phyloP scores from a whole-genome alignment of 2,888 invertebrate genomes.

The Dynastes hyllus region DNA sequence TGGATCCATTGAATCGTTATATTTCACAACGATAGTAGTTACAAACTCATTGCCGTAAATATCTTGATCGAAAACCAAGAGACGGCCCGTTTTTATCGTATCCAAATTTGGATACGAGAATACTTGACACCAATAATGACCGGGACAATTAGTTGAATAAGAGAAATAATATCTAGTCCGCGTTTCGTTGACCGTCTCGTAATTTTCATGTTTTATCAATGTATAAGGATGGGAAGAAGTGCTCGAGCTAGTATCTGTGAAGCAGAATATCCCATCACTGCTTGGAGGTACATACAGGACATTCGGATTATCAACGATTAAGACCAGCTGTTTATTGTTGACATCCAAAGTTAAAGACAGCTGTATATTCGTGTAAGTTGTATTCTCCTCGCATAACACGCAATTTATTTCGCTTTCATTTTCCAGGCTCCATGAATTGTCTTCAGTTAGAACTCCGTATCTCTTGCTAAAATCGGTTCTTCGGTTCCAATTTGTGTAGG shows the following conservation, averaged over 20 bases:
- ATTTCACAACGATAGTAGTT: constrained; percentile 41
- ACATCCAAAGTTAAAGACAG: constrained; percentile 38
- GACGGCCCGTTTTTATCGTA: constrained; percentile 29
- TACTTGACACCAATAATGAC: constrained; percentile 52
- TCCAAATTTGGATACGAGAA: constrained; percentile 39
- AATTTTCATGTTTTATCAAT: constrained; percentile 19
- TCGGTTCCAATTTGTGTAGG: constrained; percentile 46
- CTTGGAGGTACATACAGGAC: constrained; percentile 43
- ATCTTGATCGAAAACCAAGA: constrained; percentile 49
- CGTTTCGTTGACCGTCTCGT: constrained; percentile 35
- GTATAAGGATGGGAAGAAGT: constrained; percentile 20
- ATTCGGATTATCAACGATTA: constrained; percentile 38
- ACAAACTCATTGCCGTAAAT: constrained; percentile 51
- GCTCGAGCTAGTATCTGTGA: constrained; percentile 38
- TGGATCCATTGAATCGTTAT: constrained; percentile 18
- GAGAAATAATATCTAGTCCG: constrained; percentile 25
- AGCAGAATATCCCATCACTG: constrained; percentile 46
- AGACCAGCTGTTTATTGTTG: constrained; percentile 27
- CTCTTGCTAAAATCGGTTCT: constrained; percentile 40
- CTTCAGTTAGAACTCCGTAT: constrained; percentile 40
- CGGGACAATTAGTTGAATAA: constrained; percentile 49
- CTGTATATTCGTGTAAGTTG: constrained; percentile 7
- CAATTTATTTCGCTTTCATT: constrained; percentile 26
- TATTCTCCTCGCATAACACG: constrained; percentile 45
- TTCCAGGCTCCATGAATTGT: constrained; percentile 38